Evolutionary conservation across 2,797 vertebrate genomes (phyloP).

Genomic region (Helostoma temminkii): DNA sequence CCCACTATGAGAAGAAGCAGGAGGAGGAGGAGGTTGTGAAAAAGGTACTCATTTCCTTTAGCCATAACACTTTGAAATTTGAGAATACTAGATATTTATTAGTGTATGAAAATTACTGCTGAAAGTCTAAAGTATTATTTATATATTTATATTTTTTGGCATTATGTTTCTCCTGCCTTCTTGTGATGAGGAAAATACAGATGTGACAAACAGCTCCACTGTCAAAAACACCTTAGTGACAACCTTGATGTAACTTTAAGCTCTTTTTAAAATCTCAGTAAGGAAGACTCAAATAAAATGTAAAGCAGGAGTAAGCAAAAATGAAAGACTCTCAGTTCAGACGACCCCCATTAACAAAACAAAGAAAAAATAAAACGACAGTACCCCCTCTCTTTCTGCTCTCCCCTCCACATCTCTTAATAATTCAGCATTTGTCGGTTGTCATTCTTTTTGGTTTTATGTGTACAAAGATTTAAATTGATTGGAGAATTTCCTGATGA

Average conservation of each 20-base stretch:
- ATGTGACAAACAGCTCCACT: background rate
- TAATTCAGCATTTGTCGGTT: no score
- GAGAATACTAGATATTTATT: background rate
- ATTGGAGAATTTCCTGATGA: background rate
- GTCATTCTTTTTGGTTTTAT: no score
- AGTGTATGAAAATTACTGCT: background rate
- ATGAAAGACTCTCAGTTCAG: background rate
- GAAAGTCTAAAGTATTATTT: no score
- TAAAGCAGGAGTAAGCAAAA: background rate
- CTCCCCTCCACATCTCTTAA: no score
- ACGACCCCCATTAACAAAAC: background rate
- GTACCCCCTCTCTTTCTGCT: no score
- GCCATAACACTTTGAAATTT: background rate
- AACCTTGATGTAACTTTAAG: background rate
- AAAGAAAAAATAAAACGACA: background rate
- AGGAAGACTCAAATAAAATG: background rate
- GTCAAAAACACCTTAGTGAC: background rate
- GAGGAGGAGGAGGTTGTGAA: slow-evolving; percentile 98
- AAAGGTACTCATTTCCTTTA: slow-evolving; percentile 86
- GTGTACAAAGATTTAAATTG: background rate
- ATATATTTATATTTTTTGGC: no score
- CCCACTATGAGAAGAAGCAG: slow-evolving; percentile 98
- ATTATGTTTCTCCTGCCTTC: background rate
- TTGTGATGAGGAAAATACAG: background rate
- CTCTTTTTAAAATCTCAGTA: background rate